These are phyloP conservation scores for Suillia variegata DNA, from an alignment of 2,888 invertebrate genomes.

Conservation along the genomic window DNA sequence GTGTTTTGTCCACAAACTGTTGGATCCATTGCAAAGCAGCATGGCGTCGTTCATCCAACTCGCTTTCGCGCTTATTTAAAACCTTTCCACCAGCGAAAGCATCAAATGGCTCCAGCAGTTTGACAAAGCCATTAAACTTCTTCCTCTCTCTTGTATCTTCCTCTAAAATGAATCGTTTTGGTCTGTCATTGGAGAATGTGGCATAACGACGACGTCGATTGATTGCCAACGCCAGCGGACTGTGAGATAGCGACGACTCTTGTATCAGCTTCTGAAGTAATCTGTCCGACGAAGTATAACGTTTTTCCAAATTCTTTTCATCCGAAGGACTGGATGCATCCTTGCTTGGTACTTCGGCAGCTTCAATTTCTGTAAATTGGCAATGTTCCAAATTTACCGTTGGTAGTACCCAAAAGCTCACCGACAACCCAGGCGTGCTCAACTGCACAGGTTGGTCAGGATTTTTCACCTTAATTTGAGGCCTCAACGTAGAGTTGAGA, in stretches of 20 bases:
- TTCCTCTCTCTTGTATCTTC: slow-evolving; percentile 22
- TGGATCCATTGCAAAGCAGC: slow-evolving; percentile 46
- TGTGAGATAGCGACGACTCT: slow-evolving; percentile 45
- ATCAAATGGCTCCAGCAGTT: slow-evolving; percentile 30
- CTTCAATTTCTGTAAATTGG: slow-evolving; percentile 51
- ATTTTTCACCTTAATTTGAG: slow-evolving; percentile 64
- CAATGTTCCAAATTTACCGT: slow-evolving; percentile 69
- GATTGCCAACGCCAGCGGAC: slow-evolving; percentile 34
- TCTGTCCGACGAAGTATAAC: slow-evolving; percentile 50
- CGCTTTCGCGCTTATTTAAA: slow-evolving; percentile 36
- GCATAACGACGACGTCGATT: slow-evolving; percentile 45
- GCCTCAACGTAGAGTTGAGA: slow-evolving; percentile 66
- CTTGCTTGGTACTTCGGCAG: slow-evolving; percentile 29
- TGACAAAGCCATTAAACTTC: slow-evolving; percentile 20
- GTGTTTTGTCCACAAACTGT: slow-evolving; percentile 40
- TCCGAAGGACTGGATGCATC: slow-evolving; percentile 28
- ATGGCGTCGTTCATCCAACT: slow-evolving; percentile 16
- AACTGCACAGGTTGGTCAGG: slow-evolving; percentile 66
- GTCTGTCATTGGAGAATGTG: slow-evolving; percentile 11
- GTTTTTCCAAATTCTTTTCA: slow-evolving; percentile 35
- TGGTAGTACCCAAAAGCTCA: slow-evolving; percentile 78
- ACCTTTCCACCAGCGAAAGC: no score
- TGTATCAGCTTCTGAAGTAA: slow-evolving; percentile 53
- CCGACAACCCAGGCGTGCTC: slow-evolving; percentile 69
- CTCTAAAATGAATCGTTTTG: slow-evolving; percentile 40